Conservation (phyloP, 2,888 invertebrate genomes). For the Allacma fusca region DNA sequence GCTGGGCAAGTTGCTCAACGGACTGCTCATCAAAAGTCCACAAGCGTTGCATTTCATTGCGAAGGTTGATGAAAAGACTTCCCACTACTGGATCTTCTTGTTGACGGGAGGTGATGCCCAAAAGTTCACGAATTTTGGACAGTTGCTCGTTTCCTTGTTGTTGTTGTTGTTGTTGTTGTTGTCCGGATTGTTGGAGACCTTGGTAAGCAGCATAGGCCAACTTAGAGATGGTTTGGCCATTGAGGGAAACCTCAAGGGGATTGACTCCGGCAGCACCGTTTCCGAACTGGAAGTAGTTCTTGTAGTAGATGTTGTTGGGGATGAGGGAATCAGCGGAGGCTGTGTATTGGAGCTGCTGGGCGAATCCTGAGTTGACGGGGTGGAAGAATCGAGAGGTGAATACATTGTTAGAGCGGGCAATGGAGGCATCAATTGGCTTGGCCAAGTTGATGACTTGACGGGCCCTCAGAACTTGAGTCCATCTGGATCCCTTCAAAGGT, state of each 20-base stretch:
- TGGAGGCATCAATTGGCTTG: slow-evolving; percentile 52
- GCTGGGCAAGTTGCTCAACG: slow-evolving; percentile 35
- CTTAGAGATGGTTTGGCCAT: too few relatives aligned
- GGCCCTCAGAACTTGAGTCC: too few relatives aligned
- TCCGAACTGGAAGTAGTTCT: slow-evolving; percentile 44
- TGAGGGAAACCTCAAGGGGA: too few relatives aligned
- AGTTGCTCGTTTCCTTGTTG: neutral
- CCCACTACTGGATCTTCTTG: slow-evolving; percentile 54
- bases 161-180: too few relatives aligned
- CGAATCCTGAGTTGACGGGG: slow-evolving; percentile 66
- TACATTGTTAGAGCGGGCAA: slow-evolving; percentile 65
- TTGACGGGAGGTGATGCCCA: slow-evolving; percentile 51
- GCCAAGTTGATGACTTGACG: slow-evolving; percentile 49
- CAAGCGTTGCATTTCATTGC: slow-evolving; percentile 57
- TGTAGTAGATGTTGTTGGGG: slow-evolving; percentile 63
- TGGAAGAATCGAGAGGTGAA: slow-evolving; percentile 65
- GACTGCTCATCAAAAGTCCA: slow-evolving; percentile 45
- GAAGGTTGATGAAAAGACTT: slow-evolving; percentile 53
- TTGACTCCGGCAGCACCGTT: neutral
- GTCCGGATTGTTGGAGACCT: too few relatives aligned
- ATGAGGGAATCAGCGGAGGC: slow-evolving; percentile 70
- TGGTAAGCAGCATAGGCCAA: neutral
- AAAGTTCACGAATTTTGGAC: neutral
- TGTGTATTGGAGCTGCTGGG: slow-evolving; percentile 65
- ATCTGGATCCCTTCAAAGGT: too few relatives aligned